Base-by-base conservation (phyloP, 2,797 vertebrate genomes). In the Sebastes nivosus region DNA sequence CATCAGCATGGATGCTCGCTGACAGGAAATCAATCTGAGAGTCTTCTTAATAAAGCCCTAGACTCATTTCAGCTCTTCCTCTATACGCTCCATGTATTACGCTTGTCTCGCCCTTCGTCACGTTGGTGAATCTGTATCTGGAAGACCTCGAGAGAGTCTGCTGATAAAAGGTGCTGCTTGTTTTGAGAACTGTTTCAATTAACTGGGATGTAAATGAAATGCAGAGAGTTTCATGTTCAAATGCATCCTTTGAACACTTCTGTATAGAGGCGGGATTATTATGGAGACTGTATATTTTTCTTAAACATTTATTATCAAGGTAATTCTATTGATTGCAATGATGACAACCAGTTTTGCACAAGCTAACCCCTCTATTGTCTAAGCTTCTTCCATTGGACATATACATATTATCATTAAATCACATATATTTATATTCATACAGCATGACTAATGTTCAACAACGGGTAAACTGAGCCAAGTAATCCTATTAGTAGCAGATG, bases 21-120 rank as follows among this genome's bases (percentile, higher is more conserved):
- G 95, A 95, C 94, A 91, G 92, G 86, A 96, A 96, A 96, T 96
- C 95, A 95, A 96, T 96, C 83, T 12, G 77, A 79, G 81, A 88
- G 81, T 91, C 87, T 93, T 94, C 93, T 92, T 95, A 95, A 96
- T 95, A 95, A 95, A 95, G 94, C 88, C 87, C 88, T 76, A 81
- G 91, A 90, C 89, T 91, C 80, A 82, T 89, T 92, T 85, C 87
- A 78, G 79, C 83, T 91, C 75, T 73, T 86, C 76, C 80, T 90
- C 80, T 65, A 72, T 38, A 14, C n/a, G 59, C 67, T 75, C 30
- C 38, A 69, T 2, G 63, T 67, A 63, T 87, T 82, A 67, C 5
- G 25, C 73, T 66, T 81, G 70, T 85, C 82, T 84, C 42, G 4
- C 38, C 38, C 65, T 75, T 68, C 46, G 50, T 73, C 59, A 24